Conservation (phyloP, 2,113 vertebrate species). For the Polypterus bichir region DNA sequence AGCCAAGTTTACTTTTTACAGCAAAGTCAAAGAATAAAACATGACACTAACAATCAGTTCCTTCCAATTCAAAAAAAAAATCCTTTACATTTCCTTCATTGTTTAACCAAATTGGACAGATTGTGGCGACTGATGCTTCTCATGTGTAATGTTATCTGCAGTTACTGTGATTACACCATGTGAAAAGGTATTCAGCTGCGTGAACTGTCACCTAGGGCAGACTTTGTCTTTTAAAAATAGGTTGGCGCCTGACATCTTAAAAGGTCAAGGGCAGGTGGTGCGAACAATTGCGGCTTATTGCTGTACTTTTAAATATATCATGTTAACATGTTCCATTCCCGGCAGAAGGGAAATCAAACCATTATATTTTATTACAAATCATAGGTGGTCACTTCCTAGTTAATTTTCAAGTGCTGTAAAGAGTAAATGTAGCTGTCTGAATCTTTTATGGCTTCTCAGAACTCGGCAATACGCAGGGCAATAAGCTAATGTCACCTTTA, state of each 20-base stretch:
- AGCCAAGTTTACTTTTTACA: too few relatives aligned
- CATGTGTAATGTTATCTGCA: slow-evolving; percentile 17
- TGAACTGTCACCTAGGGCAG: slow-evolving; percentile 27
- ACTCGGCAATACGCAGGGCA: too few relatives aligned
- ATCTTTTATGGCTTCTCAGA: too few relatives aligned
- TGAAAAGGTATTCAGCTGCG: slow-evolving; percentile 21
- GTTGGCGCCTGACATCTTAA: slow-evolving; percentile 23
- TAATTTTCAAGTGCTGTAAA: too few relatives aligned
- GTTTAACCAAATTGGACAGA: too few relatives aligned
- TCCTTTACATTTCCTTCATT: too few relatives aligned
- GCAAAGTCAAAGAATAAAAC: too few relatives aligned
- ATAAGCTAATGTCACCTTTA: too few relatives aligned
- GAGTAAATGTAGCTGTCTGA: too few relatives aligned
- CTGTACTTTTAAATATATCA: slow-evolving; percentile 27
- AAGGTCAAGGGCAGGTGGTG: slow-evolving; percentile 34
- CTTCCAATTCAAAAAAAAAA: too few relatives aligned
- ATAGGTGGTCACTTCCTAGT: not conserved
- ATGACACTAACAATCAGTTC: too few relatives aligned
- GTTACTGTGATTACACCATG: slow-evolving; percentile 29
- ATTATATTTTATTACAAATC: slow-evolving; percentile 2
- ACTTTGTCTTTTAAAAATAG: slow-evolving; percentile 31
- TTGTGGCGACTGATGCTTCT: slow-evolving; percentile 1
- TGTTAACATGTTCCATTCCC: slow-evolving; percentile 31
- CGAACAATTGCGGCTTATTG: slow-evolving; percentile 32
- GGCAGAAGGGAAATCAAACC: slow-evolving; percentile 10